phyloP scores from a whole-genome alignment of 2,888 invertebrate species.

The Drosophila falleni region DNA sequence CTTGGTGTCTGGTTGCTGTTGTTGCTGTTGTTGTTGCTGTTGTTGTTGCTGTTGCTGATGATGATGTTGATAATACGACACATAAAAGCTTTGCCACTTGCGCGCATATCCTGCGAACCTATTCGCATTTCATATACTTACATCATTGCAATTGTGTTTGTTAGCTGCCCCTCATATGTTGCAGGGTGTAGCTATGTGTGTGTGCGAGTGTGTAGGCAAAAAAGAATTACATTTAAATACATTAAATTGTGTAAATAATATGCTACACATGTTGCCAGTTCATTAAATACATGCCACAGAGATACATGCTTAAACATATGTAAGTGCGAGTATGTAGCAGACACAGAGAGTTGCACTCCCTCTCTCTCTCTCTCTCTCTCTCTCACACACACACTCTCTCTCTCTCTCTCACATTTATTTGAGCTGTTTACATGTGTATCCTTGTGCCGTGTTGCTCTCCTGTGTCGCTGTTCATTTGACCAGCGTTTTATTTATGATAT shows the following conservation, averaged over 20 bases:
- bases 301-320: constrained; percentile 69
- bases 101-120: constrained; percentile 82
- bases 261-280: constrained; percentile 82
- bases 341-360: constrained; percentile 20
- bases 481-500: constrained; percentile 76
- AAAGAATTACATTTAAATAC: constrained; percentile 81
- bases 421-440: constrained; percentile 18
- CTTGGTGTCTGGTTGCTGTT: constrained; percentile 10
- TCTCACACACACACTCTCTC: not conserved
- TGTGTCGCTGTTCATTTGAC: constrained; percentile 66
- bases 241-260: constrained; percentile 82
- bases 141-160: constrained; percentile 81
- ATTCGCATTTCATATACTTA: constrained; percentile 85
- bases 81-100: constrained; percentile 73
- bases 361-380: not conserved
- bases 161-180: constrained; percentile 51
- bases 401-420: constrained; percentile 1
- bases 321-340: constrained; percentile 42
- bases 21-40: constrained; percentile 41
- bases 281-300: constrained; percentile 81
- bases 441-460: constrained; percentile 25
- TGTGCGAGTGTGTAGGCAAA: constrained; percentile 32
- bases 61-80: constrained; percentile 66
- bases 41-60: constrained; percentile 43
- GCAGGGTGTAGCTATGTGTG: constrained; percentile 6